Percentiles rank a stretch among this genome's conserved stretches.
Evolutionary conservation across 2,113 vertebrate genomes (phyloP).

Genomic region (Nerophis ophidion): DNA sequence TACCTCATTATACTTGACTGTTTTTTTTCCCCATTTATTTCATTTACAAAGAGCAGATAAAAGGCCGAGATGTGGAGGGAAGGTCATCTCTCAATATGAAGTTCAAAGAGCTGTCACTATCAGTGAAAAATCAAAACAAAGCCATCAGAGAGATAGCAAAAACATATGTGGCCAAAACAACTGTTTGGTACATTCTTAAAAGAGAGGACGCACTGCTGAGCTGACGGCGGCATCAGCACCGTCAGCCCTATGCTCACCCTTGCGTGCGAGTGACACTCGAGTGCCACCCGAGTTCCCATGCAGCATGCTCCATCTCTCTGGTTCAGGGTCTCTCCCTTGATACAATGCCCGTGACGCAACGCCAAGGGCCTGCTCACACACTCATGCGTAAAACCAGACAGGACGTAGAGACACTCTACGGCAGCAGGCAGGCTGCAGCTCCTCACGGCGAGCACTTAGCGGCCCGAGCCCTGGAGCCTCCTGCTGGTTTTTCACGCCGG

Average conservation of each 20-base stretch:
- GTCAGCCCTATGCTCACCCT: not conserved
- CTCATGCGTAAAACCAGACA: constrained; percentile 62
- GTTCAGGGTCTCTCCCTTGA: constrained; percentile 26
- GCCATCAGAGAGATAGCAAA: too few species aligned
- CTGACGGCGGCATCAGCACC: not conserved
- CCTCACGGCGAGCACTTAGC: not conserved
- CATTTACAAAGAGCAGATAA: too few species aligned
- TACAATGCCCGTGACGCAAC: constrained; percentile 55
- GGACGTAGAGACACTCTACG: constrained; percentile 37
- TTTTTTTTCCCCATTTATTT: too few species aligned
- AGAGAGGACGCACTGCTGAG: too few species aligned
- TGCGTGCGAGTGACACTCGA: constrained; percentile 8
- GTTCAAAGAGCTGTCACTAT: too few species aligned
- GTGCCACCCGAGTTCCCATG: constrained; percentile 25
- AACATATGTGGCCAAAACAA: too few species aligned
- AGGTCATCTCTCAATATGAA: too few species aligned
- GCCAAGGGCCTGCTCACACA: constrained; percentile 55
- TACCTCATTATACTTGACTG: too few species aligned
- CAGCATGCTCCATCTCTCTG: constrained; percentile 20
- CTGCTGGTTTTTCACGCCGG: constrained; percentile 11
- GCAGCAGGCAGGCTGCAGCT: constrained; percentile 5
- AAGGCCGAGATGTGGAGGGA: too few species aligned
- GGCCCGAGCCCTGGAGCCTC: not conserved
- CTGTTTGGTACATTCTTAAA: too few species aligned
- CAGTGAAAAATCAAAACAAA: too few species aligned